Evolutionary conservation across 2,888 invertebrate genomes (phyloP), one percentile per base, ranked within the genome.

Genomic region (Lobophora halterata): DNA sequence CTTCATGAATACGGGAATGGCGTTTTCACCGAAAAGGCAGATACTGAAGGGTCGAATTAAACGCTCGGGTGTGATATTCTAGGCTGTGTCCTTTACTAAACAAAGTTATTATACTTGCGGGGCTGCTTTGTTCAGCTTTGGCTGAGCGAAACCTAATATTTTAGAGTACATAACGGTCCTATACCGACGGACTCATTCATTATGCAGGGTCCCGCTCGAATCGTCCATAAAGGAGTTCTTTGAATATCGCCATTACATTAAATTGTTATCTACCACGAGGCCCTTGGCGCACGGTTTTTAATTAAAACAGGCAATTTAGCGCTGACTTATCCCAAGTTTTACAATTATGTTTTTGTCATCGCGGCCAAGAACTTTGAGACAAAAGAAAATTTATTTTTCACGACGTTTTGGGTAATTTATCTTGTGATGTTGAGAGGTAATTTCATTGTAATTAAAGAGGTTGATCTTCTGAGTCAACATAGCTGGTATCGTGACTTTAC

Each of bases 301-400:
- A 81, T 80, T 80, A 80, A 77, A 79, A 73, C 69, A 65, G 72
- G 66, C 78, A 67, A 77, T 79, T 79, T 77, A 68, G 75, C 66
- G 66, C 67, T 66, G 71, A 67, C 69, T 72, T 71, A 65, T 58
- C 60, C 59, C 62, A 69, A 77, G 70, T 73, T 75, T 71, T 65
- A 71, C 65, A 75, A 69, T 75, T 70, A 72, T 71, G 64, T 67
- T 73, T 71, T 69, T 63, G 65, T 68, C 63, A 60, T 64, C 57
- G 62, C 51, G 55, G 57, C 55, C 53, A 58, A 57, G 53, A 63
- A 61, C 53, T 67, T 64, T 61, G 50, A 48, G 54, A 61, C 55
- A 51, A 52, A 53, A 61, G 55, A 46, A 53, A 59, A 61, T 55
- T 55, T 61, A 58, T 59, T 59, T 63, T 53, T 61, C 51, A 61